A percentile compares a stretch with the other conserved stretches of the same genome.
Conservation (phyloP, 2,113 vertebrate genomes). For the Megaptera novaeangliae region DNA sequence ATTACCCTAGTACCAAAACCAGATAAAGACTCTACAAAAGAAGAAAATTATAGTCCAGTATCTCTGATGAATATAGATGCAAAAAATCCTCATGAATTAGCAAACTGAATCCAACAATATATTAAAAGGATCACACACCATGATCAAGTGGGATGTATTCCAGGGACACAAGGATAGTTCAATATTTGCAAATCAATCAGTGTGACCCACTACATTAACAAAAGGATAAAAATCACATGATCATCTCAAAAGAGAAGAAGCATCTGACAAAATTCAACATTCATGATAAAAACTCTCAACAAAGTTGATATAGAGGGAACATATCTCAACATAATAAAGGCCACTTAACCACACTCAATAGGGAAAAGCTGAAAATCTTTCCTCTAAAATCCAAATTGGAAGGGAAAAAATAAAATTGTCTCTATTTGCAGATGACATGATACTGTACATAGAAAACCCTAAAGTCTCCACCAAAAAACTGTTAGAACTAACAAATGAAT, state of each 20-base stretch:
- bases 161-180: background rate
- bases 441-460: too few relatives aligned
- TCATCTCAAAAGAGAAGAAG: background rate
- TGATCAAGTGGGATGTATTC: background rate
- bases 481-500: too few relatives aligned
- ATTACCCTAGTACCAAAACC: background rate
- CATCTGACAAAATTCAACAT: background rate
- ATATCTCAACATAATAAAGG: background rate
- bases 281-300: background rate
- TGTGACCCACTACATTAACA: background rate
- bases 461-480: too few relatives aligned
- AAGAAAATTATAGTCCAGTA: background rate
- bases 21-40: background rate
- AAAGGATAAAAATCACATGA: background rate
- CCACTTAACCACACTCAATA: background rate
- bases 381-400: too few relatives aligned
- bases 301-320: background rate
- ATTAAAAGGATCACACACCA: background rate
- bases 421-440: too few relatives aligned
- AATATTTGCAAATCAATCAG: background rate
- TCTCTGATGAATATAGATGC: background rate
- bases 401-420: too few relatives aligned
- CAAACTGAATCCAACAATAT: background rate
- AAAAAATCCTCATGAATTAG: background rate
- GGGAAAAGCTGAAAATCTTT: too few relatives aligned